These are phyloP conservation scores for Meteorus sp. DNA, from an alignment of 1,140 invertebrate genomes.

Conservation along the genomic window DNA sequence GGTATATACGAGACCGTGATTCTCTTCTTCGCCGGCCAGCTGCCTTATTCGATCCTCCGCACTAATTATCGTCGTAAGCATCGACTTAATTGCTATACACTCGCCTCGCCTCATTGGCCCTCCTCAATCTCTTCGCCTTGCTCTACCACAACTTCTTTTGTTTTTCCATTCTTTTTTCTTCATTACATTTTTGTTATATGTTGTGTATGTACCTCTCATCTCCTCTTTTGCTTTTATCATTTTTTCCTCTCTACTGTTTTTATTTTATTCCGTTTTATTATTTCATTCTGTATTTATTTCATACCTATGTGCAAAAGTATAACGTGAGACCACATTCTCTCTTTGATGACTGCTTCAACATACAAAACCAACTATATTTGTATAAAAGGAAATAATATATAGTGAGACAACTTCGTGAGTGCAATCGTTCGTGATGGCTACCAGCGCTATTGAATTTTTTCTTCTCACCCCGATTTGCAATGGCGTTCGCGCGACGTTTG, in stretches of 20 bases:
- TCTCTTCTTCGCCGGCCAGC: constrained; percentile 45
- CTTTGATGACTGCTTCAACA: constrained; percentile 8
- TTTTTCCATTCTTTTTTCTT: constrained; percentile 9
- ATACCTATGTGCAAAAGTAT: constrained; percentile 40
- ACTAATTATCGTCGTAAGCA: constrained; percentile 57
- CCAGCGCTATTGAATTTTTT: constrained; percentile 6
- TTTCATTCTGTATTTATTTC: constrained; percentile 32
- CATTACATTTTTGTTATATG: no score
- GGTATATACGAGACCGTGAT: constrained; percentile 24
- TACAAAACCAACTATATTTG: no score
- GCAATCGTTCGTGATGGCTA: constrained; percentile 20
- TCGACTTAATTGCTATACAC: constrained; percentile 52
- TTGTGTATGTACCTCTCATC: constrained; percentile 8
- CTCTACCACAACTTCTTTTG: no score
- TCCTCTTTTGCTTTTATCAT: constrained; percentile 2
- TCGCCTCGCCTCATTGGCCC: constrained; percentile 25
- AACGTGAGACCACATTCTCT: constrained; percentile 46
- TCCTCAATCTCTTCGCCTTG: constrained; percentile 10
- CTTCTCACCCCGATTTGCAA: background rate
- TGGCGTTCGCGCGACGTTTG: background rate
- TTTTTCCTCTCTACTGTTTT: background rate
- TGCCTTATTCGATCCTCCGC: constrained; percentile 52
- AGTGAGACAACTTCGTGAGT: no score
- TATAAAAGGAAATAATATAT: no score
- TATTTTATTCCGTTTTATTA: background rate